Conservation (phyloP, 2,797 vertebrate genomes). For the Hippopotamyrus pictus region DNA sequence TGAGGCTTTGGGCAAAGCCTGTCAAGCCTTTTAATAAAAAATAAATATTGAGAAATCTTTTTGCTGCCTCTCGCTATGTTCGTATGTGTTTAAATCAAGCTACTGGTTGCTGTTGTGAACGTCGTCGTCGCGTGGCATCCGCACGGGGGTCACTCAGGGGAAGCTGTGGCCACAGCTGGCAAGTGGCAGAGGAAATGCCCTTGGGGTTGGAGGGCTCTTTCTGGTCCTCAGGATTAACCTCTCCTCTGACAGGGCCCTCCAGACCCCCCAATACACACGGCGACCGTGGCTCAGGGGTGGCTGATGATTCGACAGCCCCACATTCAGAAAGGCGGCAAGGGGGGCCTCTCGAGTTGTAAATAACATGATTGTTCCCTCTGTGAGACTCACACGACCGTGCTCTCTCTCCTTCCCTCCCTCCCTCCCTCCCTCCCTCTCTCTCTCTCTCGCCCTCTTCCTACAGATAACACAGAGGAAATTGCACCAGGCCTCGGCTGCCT, state of each 20-base stretch:
- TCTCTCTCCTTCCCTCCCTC: conserved; percentile 28
- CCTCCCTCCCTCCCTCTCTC: conserved; percentile 23
- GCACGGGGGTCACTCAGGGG: conserved; percentile 47
- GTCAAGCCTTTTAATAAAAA: background rate
- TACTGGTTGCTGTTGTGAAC: conserved; percentile 7
- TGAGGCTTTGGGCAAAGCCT: background rate
- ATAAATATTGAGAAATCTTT: background rate
- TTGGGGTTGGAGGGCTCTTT: conserved; percentile 46
- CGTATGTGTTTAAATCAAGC: background rate
- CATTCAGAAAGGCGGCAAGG: background rate
- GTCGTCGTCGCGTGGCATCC: conserved; percentile 9
- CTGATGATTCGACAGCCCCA: background rate
- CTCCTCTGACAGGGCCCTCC: background rate
- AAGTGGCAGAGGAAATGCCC: conserved; percentile 65
- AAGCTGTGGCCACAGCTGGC: conserved; percentile 65
- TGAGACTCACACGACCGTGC: conserved; percentile 35
- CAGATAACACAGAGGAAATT: conserved; percentile 42
- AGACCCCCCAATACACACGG: background rate
- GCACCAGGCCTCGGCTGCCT: background rate
- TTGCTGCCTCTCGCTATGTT: background rate
- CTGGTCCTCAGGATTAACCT: conserved; percentile 17
- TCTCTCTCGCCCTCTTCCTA: conserved; percentile 30
- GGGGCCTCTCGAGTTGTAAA: conserved; percentile 5
- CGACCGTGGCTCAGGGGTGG: background rate
- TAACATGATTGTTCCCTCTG: conserved; percentile 16